Evolutionary conservation across 37 sponge, comb jelly and placozoan species (phyloP).

Genomic region (Cliona cf. orientalis): DNA sequence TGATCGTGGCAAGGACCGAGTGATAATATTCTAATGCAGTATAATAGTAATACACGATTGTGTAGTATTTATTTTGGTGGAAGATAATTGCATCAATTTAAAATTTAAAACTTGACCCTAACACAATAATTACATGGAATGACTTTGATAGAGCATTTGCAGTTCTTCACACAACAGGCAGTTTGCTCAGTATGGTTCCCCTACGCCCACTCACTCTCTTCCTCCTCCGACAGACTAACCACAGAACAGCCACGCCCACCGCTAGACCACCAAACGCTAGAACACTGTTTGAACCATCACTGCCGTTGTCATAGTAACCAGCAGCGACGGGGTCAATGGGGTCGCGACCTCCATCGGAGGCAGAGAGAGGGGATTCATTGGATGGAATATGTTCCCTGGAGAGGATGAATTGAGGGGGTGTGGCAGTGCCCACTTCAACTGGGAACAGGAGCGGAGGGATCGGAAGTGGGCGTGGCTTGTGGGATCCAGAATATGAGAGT

Average conservation of each 20-base stretch:
- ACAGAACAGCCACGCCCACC: slow-evolving; percentile 11
- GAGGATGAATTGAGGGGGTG: slow-evolving; percentile 72
- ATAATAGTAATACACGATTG: too few relatives aligned
- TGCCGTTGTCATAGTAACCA: too few relatives aligned
- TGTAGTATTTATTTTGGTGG: too few relatives aligned
- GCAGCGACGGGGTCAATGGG: neutral
- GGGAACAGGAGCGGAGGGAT: slow-evolving; percentile 72
- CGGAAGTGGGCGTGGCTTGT: slow-evolving; percentile 16
- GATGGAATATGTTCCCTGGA: neutral
- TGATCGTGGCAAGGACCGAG: neutral
- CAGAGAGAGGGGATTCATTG: neutral
- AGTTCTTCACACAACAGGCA: too few relatives aligned
- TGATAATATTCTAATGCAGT: neutral
- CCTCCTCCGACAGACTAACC: slow-evolving; percentile 41
- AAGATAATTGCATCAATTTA: too few relatives aligned
- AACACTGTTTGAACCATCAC: slow-evolving; percentile 5
- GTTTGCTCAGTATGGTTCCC: too few relatives aligned
- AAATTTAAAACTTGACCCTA: too few relatives aligned
- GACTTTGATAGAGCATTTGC: too few relatives aligned
- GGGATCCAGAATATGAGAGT: slow-evolving; percentile 69
- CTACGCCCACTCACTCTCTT: too few relatives aligned
- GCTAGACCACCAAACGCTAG: too few relatives aligned
- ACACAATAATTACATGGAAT: too few relatives aligned
- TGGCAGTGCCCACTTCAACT: slow-evolving; percentile 72
- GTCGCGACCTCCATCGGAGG: neutral